These are phyloP conservation scores for Leptodactylus fallax DNA, from an alignment of 2,797 vertebrate species.

Conservation along the genomic window DNA sequence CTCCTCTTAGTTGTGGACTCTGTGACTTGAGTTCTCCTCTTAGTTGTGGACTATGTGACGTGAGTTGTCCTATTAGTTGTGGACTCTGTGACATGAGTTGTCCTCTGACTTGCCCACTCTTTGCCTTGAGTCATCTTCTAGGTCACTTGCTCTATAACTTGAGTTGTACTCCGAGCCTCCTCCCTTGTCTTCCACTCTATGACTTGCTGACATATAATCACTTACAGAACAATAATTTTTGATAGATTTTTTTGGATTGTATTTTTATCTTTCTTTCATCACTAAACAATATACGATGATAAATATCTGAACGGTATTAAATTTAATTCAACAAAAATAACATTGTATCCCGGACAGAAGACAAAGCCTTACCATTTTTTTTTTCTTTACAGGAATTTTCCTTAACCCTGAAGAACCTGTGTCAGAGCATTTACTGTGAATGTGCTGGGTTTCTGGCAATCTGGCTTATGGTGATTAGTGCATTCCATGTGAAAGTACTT, in stretches of 20 bases:
- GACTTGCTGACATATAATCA: neutral
- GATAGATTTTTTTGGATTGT: neutral
- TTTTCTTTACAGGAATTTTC: conserved; percentile 5
- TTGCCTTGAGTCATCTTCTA: neutral
- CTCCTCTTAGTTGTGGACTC: neutral
- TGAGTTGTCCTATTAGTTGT: too few species aligned
- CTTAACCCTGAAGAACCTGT: conserved; percentile 42
- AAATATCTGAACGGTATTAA: neutral
- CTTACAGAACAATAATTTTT: neutral
- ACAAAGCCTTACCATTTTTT: neutral
- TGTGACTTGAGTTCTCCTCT: neutral
- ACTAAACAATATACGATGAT: neutral
- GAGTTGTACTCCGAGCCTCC: neutral
- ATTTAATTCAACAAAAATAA: conserved; percentile 1
- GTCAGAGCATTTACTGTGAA: conserved; percentile 10
- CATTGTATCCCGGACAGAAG: neutral
- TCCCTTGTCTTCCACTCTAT: too few species aligned
- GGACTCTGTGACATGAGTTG: too few species aligned
- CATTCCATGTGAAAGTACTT: conserved; percentile 59
- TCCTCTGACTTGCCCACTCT: neutral
- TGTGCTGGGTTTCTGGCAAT: conserved; percentile 35
- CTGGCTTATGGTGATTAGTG: conserved; percentile 37
- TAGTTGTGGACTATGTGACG: too few species aligned
- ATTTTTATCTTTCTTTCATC: conserved; percentile 23
- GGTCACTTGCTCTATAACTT: neutral